Evolutionary conservation across 2,888 invertebrate species (phyloP), one percentile per base, ranked within the genome.

Genomic region (Drosophila mettleri): DNA sequence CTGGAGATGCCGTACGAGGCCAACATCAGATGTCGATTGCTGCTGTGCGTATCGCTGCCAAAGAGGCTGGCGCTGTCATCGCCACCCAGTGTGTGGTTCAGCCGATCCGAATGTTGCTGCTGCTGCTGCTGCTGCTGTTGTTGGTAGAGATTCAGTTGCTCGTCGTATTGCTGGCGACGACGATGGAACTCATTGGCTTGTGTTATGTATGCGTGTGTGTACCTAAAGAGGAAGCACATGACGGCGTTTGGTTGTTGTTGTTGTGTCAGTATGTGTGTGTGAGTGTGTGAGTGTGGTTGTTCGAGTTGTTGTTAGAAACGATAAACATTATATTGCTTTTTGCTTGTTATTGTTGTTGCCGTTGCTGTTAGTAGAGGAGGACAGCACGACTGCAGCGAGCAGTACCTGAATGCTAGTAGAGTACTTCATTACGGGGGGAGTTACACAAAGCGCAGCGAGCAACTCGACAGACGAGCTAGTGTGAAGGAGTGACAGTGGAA

Each of bases 191-290:
- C 91, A 88, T 90, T 92, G 76, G 91, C 87, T 88, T 91, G 91
- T 89, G 90, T 89, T 86, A 91, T 91, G 84, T 91, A 92, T 86
- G 90, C 92, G 82, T 91, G 91, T 80, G 90, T 91, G 90, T 92
- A 92, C 91, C 92, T 92, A 87, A 78, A 85, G 80, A 74, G 74
- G 59, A 78, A 82, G 88, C 82, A 87, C 81, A 77, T 65, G 60
- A 51, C 72, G 61, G 69, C 74, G 54, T 54, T 60, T 73, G 16
- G 52, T 52, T 18, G 36, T n/a, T 24, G 24, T 43, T 9, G 22
- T 22, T 41, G 22, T 29, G 39, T 39, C n/a, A n/a, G n/a, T 36
- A 18, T 38, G 27, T 36, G 48, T 59, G 55, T 39, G 22, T 43
- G 31, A 16, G 27, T 49, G 53, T 45, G 38, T 16, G 53, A 41